Evolutionary conservation across 2,113 vertebrate genomes (phyloP).

Genomic region (Pao palembangensis): DNA sequence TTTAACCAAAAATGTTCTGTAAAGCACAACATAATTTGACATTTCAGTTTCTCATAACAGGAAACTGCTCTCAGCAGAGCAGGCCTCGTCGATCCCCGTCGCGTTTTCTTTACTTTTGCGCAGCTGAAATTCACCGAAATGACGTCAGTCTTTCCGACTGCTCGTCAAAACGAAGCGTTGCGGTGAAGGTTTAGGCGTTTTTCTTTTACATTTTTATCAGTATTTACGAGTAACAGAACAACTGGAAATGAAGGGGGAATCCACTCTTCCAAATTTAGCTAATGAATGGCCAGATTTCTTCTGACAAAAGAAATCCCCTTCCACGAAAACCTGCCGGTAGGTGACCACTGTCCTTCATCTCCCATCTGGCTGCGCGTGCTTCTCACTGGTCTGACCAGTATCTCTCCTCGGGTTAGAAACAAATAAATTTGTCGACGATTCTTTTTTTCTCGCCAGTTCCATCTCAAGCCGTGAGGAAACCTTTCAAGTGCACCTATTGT

Average conservation of each 20-base stretch:
- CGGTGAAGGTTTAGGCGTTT: slow-evolving; percentile 35
- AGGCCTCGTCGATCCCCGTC: slow-evolving; percentile 30
- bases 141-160: slow-evolving; percentile 57
- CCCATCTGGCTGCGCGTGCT: no score
- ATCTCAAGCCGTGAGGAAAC: slow-evolving; percentile 90
- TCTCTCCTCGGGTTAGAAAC: background rate
- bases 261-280: slow-evolving; percentile 7
- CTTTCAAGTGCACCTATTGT: slow-evolving; percentile 95
- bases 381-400: no score
- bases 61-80: slow-evolving; percentile 63
- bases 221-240: slow-evolving; percentile 31
- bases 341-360: background rate
- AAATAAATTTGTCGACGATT: background rate
- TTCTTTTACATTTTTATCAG: slow-evolving; percentile 20
- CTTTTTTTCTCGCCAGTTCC: slow-evolving; percentile 73
- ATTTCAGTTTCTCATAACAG: slow-evolving; percentile 76
- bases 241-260: slow-evolving; percentile 43
- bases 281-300: background rate
- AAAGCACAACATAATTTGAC: slow-evolving; percentile 60
- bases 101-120: slow-evolving; percentile 14
- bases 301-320: slow-evolving; percentile 5
- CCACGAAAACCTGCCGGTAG: slow-evolving; percentile 3
- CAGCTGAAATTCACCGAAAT: slow-evolving; percentile 62
- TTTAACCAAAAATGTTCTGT: slow-evolving; percentile 32
- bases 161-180: slow-evolving; percentile 33